Evolutionary conservation across 2,113 vertebrate genomes (phyloP).

Genomic region (Pleuronectes platessa): DNA sequence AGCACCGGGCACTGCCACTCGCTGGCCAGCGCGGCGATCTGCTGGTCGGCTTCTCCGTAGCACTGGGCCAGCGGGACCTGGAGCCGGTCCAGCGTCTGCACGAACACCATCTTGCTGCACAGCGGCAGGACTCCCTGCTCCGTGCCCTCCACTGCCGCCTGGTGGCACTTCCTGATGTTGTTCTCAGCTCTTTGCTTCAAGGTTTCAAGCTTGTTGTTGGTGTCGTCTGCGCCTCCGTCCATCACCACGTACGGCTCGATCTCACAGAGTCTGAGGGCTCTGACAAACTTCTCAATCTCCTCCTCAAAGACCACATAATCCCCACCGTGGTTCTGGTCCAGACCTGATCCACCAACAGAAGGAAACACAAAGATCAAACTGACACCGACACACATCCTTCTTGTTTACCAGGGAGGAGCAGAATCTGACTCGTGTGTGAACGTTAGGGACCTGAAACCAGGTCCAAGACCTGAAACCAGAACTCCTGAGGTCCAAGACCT

Average conservation of each 20-base stretch:
- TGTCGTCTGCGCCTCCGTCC: slow-evolving; percentile 84
- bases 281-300: slow-evolving; percentile 78
- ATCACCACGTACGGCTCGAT: slow-evolving; percentile 87
- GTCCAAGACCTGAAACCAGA: too few relatives aligned
- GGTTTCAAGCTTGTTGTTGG: slow-evolving; percentile 82
- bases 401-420: too few relatives aligned
- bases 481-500: too few relatives aligned
- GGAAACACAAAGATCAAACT: too few relatives aligned
- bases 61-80: slow-evolving; percentile 84
- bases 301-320: slow-evolving; percentile 85
- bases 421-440: too few relatives aligned
- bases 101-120: slow-evolving; percentile 81
- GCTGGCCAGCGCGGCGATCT: slow-evolving; percentile 86
- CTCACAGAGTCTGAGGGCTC: slow-evolving; percentile 78
- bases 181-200: slow-evolving; percentile 64
- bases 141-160: slow-evolving; percentile 57
- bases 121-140: slow-evolving; percentile 73
- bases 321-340: slow-evolving; percentile 85
- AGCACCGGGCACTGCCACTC: slow-evolving; percentile 89
- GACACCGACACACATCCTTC: too few relatives aligned
- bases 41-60: slow-evolving; percentile 87
- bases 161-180: slow-evolving; percentile 73
- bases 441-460: too few relatives aligned
- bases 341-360: not conserved
- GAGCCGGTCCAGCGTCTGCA: slow-evolving; percentile 82